Evolutionary conservation across 1,140 invertebrate species (phyloP).

Genomic region (Conus ventricosus): DNA sequence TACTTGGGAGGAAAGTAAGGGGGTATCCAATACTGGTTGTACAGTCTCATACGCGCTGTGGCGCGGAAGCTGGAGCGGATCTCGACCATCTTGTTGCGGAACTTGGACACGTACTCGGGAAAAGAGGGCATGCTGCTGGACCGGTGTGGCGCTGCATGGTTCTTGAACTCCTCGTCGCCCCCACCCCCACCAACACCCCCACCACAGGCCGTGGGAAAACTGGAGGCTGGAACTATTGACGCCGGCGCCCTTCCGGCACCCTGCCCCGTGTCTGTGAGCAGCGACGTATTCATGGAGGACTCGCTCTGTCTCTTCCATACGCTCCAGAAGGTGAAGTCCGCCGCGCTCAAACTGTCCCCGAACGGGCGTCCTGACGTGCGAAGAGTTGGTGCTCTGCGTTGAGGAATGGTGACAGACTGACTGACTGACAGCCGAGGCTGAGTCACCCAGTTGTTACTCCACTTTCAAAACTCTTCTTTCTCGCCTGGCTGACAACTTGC

Average conservation of each 20-base stretch:
- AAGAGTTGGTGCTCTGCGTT: not conserved
- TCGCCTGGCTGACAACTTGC: no score
- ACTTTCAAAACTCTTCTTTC: no score
- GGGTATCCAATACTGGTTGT: constrained; percentile 57
- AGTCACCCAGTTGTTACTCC: not conserved
- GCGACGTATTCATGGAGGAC: not conserved
- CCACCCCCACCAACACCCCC: not conserved
- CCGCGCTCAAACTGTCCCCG: not conserved
- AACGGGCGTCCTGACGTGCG: not conserved
- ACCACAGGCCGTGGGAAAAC: not conserved
- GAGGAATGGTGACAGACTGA: not conserved
- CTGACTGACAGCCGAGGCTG: not conserved
- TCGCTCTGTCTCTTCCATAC: not conserved
- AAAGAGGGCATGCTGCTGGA: constrained; percentile 42
- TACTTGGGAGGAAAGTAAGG: constrained; percentile 26
- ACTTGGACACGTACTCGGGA: constrained; percentile 60
- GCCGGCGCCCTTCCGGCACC: not conserved
- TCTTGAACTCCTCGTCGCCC: not conserved
- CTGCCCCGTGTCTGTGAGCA: not conserved
- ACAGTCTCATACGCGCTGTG: constrained; percentile 50
- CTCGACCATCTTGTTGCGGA: constrained; percentile 61
- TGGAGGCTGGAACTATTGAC: not conserved
- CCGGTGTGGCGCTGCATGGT: not conserved
- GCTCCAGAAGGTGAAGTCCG: constrained; percentile 1
- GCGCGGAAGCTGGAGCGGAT: constrained; percentile 55